A percentile compares a stretch with the other conserved stretches of the same genome.
Conservation (phyloP, 2,113 vertebrate genomes). For the Urocynchramus pylzowi region DNA sequence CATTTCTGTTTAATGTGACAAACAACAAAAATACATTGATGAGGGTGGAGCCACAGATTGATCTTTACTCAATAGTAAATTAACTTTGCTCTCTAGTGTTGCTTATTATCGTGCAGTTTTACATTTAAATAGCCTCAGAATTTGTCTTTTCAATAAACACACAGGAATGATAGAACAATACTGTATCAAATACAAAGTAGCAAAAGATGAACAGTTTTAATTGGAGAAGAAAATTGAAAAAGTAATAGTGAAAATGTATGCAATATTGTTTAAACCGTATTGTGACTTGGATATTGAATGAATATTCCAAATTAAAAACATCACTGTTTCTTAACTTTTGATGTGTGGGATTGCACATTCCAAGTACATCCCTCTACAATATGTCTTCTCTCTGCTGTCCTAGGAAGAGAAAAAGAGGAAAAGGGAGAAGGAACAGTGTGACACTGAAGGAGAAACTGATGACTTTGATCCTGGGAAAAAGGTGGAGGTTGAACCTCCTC, state of each 20-base stretch:
- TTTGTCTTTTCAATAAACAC: neutral
- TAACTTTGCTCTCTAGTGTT: neutral
- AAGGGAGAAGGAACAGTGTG: conserved; percentile 88
- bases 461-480: conserved; percentile 86
- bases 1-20: neutral
- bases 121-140: neutral
- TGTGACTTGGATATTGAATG: neutral
- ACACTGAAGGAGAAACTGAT: conserved; percentile 85
- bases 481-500: conserved; percentile 86
- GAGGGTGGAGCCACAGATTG: neutral
- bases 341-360: neutral
- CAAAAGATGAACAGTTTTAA: neutral
- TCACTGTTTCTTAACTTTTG: neutral
- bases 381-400: neutral
- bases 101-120: neutral
- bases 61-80: neutral
- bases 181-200: neutral
- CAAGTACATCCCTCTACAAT: neutral
- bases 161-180: neutral
- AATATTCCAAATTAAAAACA: neutral
- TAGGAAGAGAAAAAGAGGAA: conserved; percentile 94
- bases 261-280: neutral
- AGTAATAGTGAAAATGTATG: neutral
- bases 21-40: neutral
- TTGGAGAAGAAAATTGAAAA: neutral